phyloP scores from a whole-genome alignment of 2,797 vertebrate species.

The Platalea minor region DNA sequence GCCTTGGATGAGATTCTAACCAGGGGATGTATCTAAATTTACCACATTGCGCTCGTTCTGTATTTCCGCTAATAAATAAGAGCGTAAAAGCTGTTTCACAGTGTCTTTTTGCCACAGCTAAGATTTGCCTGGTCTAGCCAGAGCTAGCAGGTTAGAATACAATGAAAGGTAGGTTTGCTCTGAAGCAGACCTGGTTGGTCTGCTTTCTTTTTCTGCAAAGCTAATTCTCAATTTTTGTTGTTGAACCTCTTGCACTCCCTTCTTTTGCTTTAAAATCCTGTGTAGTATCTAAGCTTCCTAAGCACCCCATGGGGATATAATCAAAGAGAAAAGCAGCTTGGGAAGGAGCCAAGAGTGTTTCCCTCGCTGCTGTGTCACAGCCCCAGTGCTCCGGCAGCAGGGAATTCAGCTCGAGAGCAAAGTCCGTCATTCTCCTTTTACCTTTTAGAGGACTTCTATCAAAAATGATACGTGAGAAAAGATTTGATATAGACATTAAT shows the following conservation, averaged over 20 bases:
- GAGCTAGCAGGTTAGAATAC: neutral
- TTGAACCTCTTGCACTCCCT: neutral
- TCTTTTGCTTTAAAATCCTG: slow-evolving; percentile 33
- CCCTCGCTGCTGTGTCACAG: slow-evolving; percentile 17
- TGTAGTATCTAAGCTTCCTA: slow-evolving; percentile 39
- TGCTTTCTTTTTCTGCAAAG: neutral
- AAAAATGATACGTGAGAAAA: neutral
- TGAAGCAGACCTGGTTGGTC: neutral
- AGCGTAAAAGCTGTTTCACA: neutral
- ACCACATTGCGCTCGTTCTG: neutral
- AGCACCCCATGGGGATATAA: slow-evolving; percentile 33
- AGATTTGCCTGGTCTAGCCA: neutral
- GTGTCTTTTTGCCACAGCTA: neutral
- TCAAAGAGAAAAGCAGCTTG: slow-evolving; percentile 61
- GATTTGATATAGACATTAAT: neutral
- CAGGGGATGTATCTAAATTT: slow-evolving; percentile 20
- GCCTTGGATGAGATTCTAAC: neutral
- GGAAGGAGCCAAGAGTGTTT: slow-evolving; percentile 46
- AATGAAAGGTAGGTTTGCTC: neutral
- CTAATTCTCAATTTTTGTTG: neutral
- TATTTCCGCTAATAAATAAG: neutral
- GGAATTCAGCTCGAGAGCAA: neutral
- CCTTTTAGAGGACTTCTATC: neutral
- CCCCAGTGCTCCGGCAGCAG: neutral
- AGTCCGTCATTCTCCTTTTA: neutral